Evolutionary conservation across 2,113 vertebrate genomes (phyloP).

Genomic region (Scopus umbretta): DNA sequence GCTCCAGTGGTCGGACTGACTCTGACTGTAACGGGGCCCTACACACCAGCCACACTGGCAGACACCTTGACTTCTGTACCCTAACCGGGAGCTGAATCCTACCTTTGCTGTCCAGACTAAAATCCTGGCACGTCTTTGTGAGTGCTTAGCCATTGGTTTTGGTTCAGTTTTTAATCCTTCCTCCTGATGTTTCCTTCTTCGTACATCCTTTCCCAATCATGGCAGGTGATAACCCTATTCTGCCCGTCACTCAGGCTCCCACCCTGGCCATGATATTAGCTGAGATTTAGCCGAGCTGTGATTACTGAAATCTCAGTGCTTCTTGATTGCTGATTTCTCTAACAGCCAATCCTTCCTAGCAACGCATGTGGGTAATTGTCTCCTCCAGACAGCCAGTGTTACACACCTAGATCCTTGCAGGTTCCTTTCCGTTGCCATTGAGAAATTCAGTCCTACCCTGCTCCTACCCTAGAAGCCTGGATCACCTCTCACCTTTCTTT

Average conservation of each 20-base stretch:
- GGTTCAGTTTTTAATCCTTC: not conserved
- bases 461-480: not conserved
- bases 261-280: not conserved
- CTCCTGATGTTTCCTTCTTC: not conserved
- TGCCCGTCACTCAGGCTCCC: not conserved
- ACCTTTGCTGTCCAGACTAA: not conserved
- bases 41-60: not conserved
- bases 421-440: not conserved
- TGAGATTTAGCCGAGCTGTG: not conserved
- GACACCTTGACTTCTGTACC: not conserved
- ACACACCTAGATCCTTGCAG: not conserved
- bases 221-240: not conserved
- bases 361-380: not conserved
- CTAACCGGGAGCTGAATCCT: not conserved
- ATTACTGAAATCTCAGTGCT: not conserved
- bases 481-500: not conserved
- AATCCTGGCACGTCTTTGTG: not conserved
- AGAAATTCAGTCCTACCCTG: not conserved
- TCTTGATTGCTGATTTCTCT: not conserved
- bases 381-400: not conserved
- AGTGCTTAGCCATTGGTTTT: not conserved
- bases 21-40: not conserved
- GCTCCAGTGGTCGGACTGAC: not conserved
- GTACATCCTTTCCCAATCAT: not conserved
- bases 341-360: not conserved